Percentiles rank a stretch among this genome's conserved stretches.
Conservation (phyloP, 2,113 vertebrate genomes). For the Perca schrenkii region DNA sequence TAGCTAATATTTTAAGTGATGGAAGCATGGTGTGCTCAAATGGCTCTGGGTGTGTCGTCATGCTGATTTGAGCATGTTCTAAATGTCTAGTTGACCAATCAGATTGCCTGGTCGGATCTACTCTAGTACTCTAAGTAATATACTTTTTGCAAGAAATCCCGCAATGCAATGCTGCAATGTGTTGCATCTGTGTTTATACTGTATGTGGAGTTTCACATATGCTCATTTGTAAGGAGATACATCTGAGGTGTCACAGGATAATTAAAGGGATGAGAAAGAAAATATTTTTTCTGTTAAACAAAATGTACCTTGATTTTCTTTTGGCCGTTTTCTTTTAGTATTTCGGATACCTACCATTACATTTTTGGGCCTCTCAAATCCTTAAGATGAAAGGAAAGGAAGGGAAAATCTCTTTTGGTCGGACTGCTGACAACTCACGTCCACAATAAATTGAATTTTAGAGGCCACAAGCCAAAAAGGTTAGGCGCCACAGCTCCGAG, state of each 20-base stretch:
- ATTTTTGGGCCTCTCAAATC: not conserved
- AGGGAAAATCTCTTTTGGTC: not conserved
- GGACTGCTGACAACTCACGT: not conserved
- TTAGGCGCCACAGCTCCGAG: not conserved
- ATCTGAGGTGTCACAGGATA: not conserved
- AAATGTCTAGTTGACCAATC: no score
- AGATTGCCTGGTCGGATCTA: no score
- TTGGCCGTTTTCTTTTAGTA: not conserved
- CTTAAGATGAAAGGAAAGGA: not conserved
- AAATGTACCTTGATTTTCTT: not conserved
- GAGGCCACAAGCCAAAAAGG: slow-evolving; percentile 3
- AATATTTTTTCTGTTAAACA: not conserved
- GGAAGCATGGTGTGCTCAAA: no score
- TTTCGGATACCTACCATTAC: not conserved
- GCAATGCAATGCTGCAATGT: not conserved
- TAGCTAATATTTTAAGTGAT: no score
- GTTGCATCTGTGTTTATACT: not conserved
- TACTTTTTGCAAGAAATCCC: not conserved
- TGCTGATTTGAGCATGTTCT: no score
- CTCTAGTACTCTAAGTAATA: no score
- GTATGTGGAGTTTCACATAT: no score
- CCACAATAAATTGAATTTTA: slow-evolving; percentile 13
- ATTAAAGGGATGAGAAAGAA: not conserved
- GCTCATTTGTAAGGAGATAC: not conserved
- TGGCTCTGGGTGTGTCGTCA: no score